phyloP scores from a whole-genome alignment of 2,113 vertebrate genomes.

The Oryzias woworae region DNA sequence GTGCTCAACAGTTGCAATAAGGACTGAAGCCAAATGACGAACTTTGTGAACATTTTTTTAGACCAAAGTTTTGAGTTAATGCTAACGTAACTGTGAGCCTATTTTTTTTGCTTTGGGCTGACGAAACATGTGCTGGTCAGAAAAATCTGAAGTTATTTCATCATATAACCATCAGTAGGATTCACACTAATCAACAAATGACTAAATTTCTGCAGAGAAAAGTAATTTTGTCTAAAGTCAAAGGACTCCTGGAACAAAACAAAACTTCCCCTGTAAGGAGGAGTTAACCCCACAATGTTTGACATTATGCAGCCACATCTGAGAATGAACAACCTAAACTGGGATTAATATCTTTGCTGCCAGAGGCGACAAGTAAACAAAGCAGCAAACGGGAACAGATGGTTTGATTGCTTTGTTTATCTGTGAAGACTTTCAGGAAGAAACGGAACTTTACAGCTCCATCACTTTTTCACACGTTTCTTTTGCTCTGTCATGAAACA shows the following conservation, averaged over 20 bases:
- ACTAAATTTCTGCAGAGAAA: not conserved
- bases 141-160: too few relatives aligned
- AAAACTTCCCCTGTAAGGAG: too few relatives aligned
- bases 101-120: too few relatives aligned
- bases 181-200: not conserved
- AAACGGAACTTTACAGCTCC: conserved; percentile 5
- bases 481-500: conserved; percentile 19
- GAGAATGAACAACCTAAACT: conserved; percentile 1
- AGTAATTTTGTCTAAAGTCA: not conserved
- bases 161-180: not conserved
- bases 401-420: not conserved
- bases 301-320: not conserved
- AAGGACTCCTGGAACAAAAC: not conserved
- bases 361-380: not conserved
- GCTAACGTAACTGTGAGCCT: too few relatives aligned
- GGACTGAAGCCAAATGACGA: conserved; percentile 12
- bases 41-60: too few relatives aligned
- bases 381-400: conserved; percentile 1
- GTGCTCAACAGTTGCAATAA: conserved; percentile 35
- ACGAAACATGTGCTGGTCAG: too few relatives aligned
- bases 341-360: not conserved
- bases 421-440: not conserved
- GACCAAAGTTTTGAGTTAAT: too few relatives aligned
- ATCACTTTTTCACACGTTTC: not conserved
- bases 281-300: not conserved